Percentiles rank a stretch among this genome's conserved stretches.
Conservation (phyloP, 2,797 vertebrate species). For the Acanthurus leucopareius region DNA sequence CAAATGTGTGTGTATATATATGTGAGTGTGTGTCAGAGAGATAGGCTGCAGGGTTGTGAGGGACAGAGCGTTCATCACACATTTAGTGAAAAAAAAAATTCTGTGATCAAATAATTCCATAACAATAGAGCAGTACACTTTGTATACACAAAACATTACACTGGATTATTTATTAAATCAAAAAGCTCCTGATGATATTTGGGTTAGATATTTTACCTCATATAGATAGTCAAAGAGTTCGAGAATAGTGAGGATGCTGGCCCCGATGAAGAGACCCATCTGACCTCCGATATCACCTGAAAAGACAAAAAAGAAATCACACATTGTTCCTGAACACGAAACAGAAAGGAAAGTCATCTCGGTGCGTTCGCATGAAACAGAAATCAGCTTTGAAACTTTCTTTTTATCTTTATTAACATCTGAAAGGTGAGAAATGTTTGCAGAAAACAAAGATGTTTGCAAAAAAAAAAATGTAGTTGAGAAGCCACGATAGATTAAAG, state of each 20-base stretch:
- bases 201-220: conserved; percentile 89
- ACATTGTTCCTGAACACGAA: background rate
- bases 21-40: conserved; percentile 8
- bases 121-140: conserved; percentile 6
- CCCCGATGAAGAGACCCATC: conserved; percentile 99
- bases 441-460: conserved; percentile 11
- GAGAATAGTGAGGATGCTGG: conserved; percentile 96
- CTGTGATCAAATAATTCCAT: conserved; percentile 12
- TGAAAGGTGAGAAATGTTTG: conserved; percentile 24
- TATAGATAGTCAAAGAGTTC: conserved; percentile 98
- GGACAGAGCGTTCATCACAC: conserved; percentile 34
- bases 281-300: conserved; percentile 98
- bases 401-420: background rate
- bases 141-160: conserved; percentile 10
- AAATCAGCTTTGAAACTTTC: background rate
- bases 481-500: conserved; percentile 45
- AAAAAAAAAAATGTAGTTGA: conserved; percentile 17
- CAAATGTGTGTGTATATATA: conserved; percentile 21
- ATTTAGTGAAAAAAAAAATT: conserved; percentile 27
- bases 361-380: background rate
- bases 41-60: conserved; percentile 27
- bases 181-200: background rate
- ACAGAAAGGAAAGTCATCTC: background rate
- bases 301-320: conserved; percentile 19
- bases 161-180: background rate